phyloP scores from a whole-genome alignment of 2,113 vertebrate genomes.

The Nannobrachium achirus region DNA sequence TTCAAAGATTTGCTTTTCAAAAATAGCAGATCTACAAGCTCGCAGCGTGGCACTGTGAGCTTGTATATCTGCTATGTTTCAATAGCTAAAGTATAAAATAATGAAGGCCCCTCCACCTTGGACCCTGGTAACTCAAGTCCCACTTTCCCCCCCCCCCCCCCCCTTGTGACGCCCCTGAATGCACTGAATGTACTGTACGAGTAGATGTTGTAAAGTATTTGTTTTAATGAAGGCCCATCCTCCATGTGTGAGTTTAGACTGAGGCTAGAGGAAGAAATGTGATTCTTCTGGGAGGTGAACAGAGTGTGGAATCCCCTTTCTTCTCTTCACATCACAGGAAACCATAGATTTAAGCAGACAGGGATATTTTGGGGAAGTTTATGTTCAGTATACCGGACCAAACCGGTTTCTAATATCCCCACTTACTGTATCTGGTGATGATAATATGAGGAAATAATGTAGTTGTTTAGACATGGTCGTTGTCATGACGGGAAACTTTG shows the following conservation, averaged over 20 bases:
- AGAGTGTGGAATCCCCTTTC: conserved; percentile 49
- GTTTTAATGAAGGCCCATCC: conserved; percentile 1
- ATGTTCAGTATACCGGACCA: neutral
- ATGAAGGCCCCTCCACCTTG: too few relatives aligned
- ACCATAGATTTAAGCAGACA: neutral
- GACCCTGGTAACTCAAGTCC: too few relatives aligned
- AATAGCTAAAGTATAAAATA: too few relatives aligned
- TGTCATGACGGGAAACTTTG: too few relatives aligned
- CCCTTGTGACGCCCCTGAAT: too few relatives aligned
- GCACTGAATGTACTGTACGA: too few relatives aligned
- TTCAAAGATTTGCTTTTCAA: too few relatives aligned
- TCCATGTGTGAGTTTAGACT: too few relatives aligned
- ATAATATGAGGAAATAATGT: conserved; percentile 46
- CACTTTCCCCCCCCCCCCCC: too few relatives aligned
- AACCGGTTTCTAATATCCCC: conserved; percentile 23
- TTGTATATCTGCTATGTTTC: too few relatives aligned
- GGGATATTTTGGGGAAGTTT: conserved; percentile 56
- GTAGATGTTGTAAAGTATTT: neutral
- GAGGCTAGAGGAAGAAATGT: conserved; percentile 22
- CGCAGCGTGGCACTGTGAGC: too few relatives aligned
- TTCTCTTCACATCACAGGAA: conserved; percentile 52
- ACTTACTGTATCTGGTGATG: neutral
- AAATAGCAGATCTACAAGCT: too few relatives aligned
- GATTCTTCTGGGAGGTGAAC: conserved; percentile 2
- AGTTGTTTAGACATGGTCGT: conserved; percentile 16